Conservation (phyloP, 1,140 invertebrate species). For the Drosophila pandora region DNA sequence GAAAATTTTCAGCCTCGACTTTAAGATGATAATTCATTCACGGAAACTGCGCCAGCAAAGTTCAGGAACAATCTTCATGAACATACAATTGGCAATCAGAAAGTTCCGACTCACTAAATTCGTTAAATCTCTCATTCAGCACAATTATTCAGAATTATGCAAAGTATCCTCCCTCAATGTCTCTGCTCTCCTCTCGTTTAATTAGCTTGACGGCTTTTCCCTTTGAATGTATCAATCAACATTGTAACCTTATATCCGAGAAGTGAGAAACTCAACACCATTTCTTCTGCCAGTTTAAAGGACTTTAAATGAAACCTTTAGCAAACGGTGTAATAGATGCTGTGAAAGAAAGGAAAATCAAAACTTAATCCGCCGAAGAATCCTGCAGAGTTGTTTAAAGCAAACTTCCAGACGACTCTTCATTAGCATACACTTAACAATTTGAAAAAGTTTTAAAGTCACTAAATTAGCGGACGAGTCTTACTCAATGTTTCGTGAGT, state of each 20-base stretch:
- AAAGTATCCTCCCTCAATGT: not conserved
- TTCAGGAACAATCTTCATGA: not conserved
- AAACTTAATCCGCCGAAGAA: conserved; percentile 23
- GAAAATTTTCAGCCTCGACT: not conserved
- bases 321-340: conserved; percentile 7
- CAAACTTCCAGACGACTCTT: conserved; percentile 13
- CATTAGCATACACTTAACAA: conserved; percentile 35
- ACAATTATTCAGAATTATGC: conserved; percentile 19
- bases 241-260: conserved; percentile 3
- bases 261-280: conserved; percentile 25
- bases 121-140: conserved; percentile 3
- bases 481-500: conserved; percentile 37
- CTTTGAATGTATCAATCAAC: conserved; percentile 23
- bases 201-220: conserved; percentile 8
- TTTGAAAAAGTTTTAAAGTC: conserved; percentile 39
- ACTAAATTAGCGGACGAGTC: conserved; percentile 31
- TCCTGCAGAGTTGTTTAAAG: not conserved
- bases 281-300: not conserved
- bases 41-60: not conserved
- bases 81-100: conserved; percentile 14
- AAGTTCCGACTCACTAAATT: not conserved
- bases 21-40: not conserved
- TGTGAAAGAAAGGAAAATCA: conserved; percentile 3
- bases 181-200: not conserved
- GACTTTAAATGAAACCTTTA: conserved; percentile 12